These are phyloP conservation scores for Bombyx mandarina DNA, from an alignment of 1,140 invertebrate species.

Conservation along the genomic window DNA sequence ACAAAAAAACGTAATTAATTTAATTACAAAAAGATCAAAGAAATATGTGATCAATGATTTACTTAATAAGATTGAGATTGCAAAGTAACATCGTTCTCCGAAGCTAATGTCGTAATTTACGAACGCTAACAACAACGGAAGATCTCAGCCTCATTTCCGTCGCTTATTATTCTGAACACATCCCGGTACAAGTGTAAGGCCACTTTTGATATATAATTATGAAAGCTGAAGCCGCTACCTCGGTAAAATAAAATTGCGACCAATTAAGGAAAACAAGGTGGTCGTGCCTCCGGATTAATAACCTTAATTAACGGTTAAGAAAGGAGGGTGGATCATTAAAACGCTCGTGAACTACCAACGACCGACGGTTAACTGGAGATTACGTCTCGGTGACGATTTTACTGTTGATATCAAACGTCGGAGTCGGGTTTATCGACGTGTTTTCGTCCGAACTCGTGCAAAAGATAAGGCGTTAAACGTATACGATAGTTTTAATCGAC, in stretches of 20 bases:
- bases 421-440: too few species aligned
- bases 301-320: slow-evolving; percentile 58
- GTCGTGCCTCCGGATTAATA: slow-evolving; percentile 60
- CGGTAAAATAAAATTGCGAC: slow-evolving; percentile 56
- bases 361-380: slow-evolving; percentile 18
- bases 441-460: neutral
- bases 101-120: neutral
- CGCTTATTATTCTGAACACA: neutral
- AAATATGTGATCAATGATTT: too few species aligned
- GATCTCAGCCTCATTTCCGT: neutral
- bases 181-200: slow-evolving; percentile 6
- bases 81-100: neutral
- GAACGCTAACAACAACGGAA: neutral
- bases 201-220: slow-evolving; percentile 27
- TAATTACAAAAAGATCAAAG: too few species aligned
- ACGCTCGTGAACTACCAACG: slow-evolving; percentile 17
- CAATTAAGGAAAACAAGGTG: slow-evolving; percentile 64
- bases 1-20: too few species aligned
- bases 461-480: neutral
- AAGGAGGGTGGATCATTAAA: slow-evolving; percentile 29
- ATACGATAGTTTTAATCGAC: too few species aligned
- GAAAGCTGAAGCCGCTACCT: slow-evolving; percentile 33
- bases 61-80: too few species aligned
- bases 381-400: too few species aligned
- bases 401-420: too few species aligned